A percentile compares a stretch with the other conserved stretches of the same genome.
Conservation (phyloP, 1,140 invertebrate genomes). For the Drosophila quadrilineata region DNA sequence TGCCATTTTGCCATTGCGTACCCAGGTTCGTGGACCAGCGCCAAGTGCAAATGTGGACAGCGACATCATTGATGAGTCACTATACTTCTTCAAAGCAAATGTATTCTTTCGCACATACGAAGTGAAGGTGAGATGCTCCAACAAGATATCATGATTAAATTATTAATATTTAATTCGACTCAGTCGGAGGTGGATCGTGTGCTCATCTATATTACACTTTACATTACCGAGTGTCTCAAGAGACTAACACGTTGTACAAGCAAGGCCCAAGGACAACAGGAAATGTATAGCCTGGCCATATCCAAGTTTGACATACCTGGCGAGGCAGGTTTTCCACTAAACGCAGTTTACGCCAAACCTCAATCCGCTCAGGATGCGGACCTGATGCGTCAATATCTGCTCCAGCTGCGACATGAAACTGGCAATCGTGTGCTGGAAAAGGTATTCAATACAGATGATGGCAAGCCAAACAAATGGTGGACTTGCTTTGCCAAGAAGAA, state of each 20-base stretch:
- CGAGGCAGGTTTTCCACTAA: slow-evolving; percentile 97
- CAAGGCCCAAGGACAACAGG: slow-evolving; percentile 94
- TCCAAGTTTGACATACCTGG: slow-evolving; percentile 98
- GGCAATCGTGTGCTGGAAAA: slow-evolving; percentile 94
- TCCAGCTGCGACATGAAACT: slow-evolving; percentile 97
- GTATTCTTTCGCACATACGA: slow-evolving; percentile 99
- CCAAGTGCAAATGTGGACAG: slow-evolving; percentile 86
- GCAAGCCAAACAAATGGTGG: slow-evolving; percentile 99
- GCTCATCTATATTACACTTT: slow-evolving; percentile 98
- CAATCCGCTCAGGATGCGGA: slow-evolving; percentile 90
- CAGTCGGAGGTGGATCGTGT: slow-evolving; percentile 97
- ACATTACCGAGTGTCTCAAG: slow-evolving; percentile 99
- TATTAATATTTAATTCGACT: slow-evolving; percentile 38
- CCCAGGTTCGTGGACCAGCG: slow-evolving; percentile 92
- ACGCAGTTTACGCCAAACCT: slow-evolving; percentile 97
- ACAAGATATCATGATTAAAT: not conserved
- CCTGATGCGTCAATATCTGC: slow-evolving; percentile 94
- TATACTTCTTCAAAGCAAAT: slow-evolving; percentile 99
- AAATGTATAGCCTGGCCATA: slow-evolving; percentile 97
- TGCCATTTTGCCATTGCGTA: slow-evolving; percentile 93
- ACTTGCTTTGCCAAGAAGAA: slow-evolving; percentile 99
- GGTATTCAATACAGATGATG: slow-evolving; percentile 94
- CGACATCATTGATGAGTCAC: slow-evolving; percentile 98
- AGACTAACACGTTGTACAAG: slow-evolving; percentile 94
- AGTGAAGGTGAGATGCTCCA: slow-evolving; percentile 89